Evolutionary conservation across 2,113 vertebrate genomes (phyloP).

Genomic region (Rhinogobius similis): DNA sequence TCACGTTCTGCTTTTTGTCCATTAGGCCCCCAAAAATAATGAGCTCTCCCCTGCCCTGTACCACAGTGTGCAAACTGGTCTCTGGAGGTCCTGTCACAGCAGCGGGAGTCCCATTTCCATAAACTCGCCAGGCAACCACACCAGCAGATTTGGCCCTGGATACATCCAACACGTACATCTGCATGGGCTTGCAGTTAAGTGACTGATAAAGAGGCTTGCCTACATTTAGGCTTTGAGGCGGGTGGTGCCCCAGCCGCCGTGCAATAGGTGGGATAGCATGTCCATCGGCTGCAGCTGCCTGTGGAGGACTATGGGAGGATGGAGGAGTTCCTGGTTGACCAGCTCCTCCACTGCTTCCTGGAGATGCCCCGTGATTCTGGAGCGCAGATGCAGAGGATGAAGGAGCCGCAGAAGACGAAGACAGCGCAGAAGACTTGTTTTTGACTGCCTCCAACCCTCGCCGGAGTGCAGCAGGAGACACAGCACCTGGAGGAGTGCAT

Average conservation of each 20-base stretch:
- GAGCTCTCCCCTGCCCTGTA: slow-evolving; percentile 93
- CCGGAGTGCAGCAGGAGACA: slow-evolving; percentile 88
- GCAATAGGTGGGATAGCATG: slow-evolving; percentile 93
- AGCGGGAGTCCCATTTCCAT: slow-evolving; percentile 78
- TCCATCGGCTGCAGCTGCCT: slow-evolving; percentile 78
- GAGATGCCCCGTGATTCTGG: slow-evolving; percentile 64
- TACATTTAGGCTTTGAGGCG: slow-evolving; percentile 95
- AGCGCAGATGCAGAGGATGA: slow-evolving; percentile 49
- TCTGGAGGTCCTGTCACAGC: slow-evolving; percentile 93
- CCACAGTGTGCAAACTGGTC: slow-evolving; percentile 96
- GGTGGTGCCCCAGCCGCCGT: slow-evolving; percentile 93
- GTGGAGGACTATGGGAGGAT: slow-evolving; percentile 80
- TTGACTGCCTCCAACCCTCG: slow-evolving; percentile 91
- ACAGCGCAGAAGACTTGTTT: slow-evolving; percentile 77
- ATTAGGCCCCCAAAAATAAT: slow-evolving; percentile 98
- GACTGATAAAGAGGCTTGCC: slow-evolving; percentile 98
- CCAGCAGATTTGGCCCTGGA: slow-evolving; percentile 83
- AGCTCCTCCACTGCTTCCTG: slow-evolving; percentile 68
- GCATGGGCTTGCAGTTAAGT: slow-evolving; percentile 99
- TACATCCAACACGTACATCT: slow-evolving; percentile 98
- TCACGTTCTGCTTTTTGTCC: slow-evolving; percentile 99
- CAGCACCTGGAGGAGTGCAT: slow-evolving; percentile 81
- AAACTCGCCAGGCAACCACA: slow-evolving; percentile 91
- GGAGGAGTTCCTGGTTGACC: slow-evolving; percentile 75
- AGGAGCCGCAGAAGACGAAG: slow-evolving; percentile 70